Evolutionary conservation across 1,140 invertebrate genomes (phyloP), one percentile per base, ranked within the genome.

Genomic region (Cylas formicarius): DNA sequence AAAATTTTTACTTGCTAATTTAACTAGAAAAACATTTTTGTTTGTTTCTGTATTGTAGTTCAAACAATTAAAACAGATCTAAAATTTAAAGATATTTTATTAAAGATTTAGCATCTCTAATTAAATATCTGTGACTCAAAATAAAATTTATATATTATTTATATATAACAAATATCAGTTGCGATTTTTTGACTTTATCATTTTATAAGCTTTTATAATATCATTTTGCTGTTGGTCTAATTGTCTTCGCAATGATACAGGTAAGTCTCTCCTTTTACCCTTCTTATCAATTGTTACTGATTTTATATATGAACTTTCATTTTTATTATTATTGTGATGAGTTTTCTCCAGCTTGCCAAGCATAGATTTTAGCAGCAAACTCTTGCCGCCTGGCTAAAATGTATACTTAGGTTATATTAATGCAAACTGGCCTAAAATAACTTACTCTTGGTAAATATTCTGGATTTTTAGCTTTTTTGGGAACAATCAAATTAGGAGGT

Each of bases 181-280:
- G 22, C 24, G 18, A 21, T 32, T 46, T 48, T 61, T 56, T 32
- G 67, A 61, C 60, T 78, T 79, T 16, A 80, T 44, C 38, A 58
- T 53, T 53, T 72, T 74, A 50, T 81, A 81, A 2, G 76, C 75
- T 45, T 72, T 69, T 47, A 82, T 72, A 16, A 69, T 70, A 56
- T 74, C 71, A 8, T 63, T 63, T 42, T 76, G 73, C 44, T 76
- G 70, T 43, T 72, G 70, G 56, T 81, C 78, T 23, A 77, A 55
- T 44, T 73, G 70, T 44, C 66, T 65, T 24, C 76, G 68, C 37
- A 76, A 68, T 0, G 65, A 70, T 11, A 60, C 36, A 1, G 77
- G 73, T 17, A 79, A 50, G 57, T 78, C 65, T 57, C 75, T 78
- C 8, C 74, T 61, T 56, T 77, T 80, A 22, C 74, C 74, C 33